These are phyloP conservation scores for Xenopus tropicalis DNA, from an alignment of 2,113 vertebrate species.

Conservation along the genomic window UCB_Xtro_10.0 CM004444.2:72164001-72164500, in stretches of 20 bases:
- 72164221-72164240: conserved; percentile 71
- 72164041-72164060: not conserved
- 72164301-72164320: conserved; percentile 13
- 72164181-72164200: conserved; percentile 75
- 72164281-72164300: conserved; percentile 47
- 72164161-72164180: conserved; percentile 73
- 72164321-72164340: conserved; percentile 19
- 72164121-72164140: conserved; percentile 89
- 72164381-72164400: conserved; percentile 3
- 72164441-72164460: conserved; percentile 14
- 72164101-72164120: conserved; percentile 83
- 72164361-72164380: conserved; percentile 21
- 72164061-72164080: conserved; percentile 41
- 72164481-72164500: conserved; percentile 14
- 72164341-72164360: conserved; percentile 40
- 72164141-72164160: conserved; percentile 83
- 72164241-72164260: conserved; percentile 42
- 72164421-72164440: not conserved
- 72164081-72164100: conserved; percentile 52
- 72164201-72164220: conserved; percentile 72
- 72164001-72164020: not conserved
- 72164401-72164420: conserved; percentile 24
- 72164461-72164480: conserved; percentile 5
- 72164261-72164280: conserved; percentile 41
- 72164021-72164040: conserved; percentile 21